Base-by-base conservation (phyloP, 2,797 vertebrate genomes). In the Myotis pilosus region DNA sequence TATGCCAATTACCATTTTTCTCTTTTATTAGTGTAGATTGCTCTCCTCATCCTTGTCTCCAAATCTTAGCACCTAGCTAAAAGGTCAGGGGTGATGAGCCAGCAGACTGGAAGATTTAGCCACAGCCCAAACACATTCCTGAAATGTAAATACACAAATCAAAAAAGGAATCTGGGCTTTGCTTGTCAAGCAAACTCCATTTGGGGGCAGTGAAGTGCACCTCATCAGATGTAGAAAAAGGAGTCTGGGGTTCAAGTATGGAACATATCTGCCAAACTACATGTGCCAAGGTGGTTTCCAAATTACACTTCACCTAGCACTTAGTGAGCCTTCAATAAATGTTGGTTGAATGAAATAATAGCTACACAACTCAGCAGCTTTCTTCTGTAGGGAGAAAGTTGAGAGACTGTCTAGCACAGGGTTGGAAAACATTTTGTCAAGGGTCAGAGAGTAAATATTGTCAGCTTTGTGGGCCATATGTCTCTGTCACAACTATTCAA, bases 71-170 rank as follows among this genome's bases (percentile, higher is more conserved):
- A 96, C 68, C 87, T 97, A 95, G 89, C 93, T 92, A 90, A 89
- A 64, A 38, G 96, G 83, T 83, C 72, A 95, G 36, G 19, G 33
- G 33, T 16, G 10, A 60, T 36, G 49, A 95, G 94, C 89, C 97
- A 96, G 92, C 20, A 97, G 87, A 88, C 51, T 72, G 91, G 62
- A 95, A 57, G 84, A 95, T 91, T 74, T 84, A 96, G 79, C 55
- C 55, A 92, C 62, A 96, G 64, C 41, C 30, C 89, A 97, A 97
- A 79, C 64, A 97, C 97, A 98, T 96, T 96, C 71, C 91, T 94
- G 49, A 94, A 38, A 20, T 91, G 57, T 28, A 28, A 60, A 60
- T 28, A 6, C 23, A 25, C 55, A 57, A 25, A 57, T 57, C 55
- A 25, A 12, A 60, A 60, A 60, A 87, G 90, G 95, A 74, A 88